Evolutionary conservation across 1,140 invertebrate species (phyloP).

Genomic region (Drosophila bocqueti): DNA sequence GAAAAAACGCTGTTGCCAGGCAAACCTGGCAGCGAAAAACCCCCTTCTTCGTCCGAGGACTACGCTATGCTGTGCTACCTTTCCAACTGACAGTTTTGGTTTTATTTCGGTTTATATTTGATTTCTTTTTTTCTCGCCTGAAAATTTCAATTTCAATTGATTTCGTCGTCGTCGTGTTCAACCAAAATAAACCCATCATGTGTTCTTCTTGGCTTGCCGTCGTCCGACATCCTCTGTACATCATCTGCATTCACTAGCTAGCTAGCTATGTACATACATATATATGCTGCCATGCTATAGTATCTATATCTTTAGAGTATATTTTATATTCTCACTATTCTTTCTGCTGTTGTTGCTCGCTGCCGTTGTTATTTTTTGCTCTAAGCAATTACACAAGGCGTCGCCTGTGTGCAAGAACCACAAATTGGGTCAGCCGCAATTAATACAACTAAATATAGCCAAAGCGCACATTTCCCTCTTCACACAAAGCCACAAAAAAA

Average conservation of each 20-base stretch:
- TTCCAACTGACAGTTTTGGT: constrained; percentile 31
- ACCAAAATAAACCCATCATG: constrained; percentile 58
- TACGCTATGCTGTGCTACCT: constrained; percentile 15
- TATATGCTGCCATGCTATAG: constrained; percentile 1
- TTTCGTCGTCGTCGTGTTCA: constrained; percentile 36
- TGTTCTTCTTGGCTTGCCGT: constrained; percentile 21
- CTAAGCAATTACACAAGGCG: constrained; percentile 58
- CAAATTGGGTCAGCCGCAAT: constrained; percentile 76
- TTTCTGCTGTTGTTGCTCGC: not conserved
- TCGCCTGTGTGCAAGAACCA: constrained; percentile 47
- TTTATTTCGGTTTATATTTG: constrained; percentile 31
- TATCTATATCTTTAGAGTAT: constrained; percentile 11
- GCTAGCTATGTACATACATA: not conserved
- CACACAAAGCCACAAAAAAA: constrained; percentile 10
- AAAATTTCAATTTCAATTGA: constrained; percentile 78
- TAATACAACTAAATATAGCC: constrained; percentile 74
- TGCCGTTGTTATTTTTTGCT: constrained; percentile 32
- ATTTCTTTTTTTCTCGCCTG: constrained; percentile 13
- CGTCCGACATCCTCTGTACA: constrained; percentile 4
- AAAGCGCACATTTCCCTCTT: constrained; percentile 48
- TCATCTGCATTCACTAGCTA: constrained; percentile 23
- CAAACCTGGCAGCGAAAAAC: constrained; percentile 1
- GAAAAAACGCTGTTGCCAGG: constrained; percentile 30
- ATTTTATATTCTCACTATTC: constrained; percentile 24
- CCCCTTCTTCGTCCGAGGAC: constrained; percentile 6